A percentile compares a stretch with the other conserved stretches of the same genome.
Conservation (phyloP, 2,797 vertebrate species). For the Petrocephalus schoutedeni region DNA sequence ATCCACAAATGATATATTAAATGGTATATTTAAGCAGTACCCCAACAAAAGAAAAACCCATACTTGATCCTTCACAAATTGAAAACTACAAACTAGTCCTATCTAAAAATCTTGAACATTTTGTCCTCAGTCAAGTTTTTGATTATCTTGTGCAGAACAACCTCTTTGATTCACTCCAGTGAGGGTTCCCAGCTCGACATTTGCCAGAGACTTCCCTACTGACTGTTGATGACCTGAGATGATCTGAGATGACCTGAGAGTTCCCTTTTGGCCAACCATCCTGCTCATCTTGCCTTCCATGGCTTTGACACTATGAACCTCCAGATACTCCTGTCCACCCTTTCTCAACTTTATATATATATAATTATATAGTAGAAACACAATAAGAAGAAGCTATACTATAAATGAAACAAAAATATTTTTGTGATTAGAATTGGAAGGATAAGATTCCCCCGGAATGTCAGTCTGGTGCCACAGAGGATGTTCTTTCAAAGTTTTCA, state of each 20-base stretch:
- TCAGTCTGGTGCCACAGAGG: background rate
- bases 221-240: background rate
- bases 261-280: background rate
- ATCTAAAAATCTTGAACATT: background rate
- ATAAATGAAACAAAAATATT: slow-evolving; percentile 29
- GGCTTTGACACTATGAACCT: background rate
- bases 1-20: background rate
- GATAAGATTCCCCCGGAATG: background rate
- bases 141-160: background rate
- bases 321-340: background rate
- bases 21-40: background rate
- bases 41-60: background rate
- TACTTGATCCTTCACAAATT: background rate
- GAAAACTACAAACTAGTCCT: background rate
- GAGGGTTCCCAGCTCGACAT: background rate
- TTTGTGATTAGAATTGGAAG: slow-evolving; percentile 25
- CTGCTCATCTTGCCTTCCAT: background rate
- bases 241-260: background rate
- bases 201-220: background rate
- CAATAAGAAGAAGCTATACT: slow-evolving; percentile 6
- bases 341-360: background rate
- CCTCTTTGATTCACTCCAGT: background rate
- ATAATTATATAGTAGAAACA: too few species aligned
- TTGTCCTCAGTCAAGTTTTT: background rate
- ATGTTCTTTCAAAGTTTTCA: background rate